These are phyloP conservation scores for Scomber scombrus DNA, from an alignment of 2,113 vertebrate species.

Conservation along the genomic window DNA sequence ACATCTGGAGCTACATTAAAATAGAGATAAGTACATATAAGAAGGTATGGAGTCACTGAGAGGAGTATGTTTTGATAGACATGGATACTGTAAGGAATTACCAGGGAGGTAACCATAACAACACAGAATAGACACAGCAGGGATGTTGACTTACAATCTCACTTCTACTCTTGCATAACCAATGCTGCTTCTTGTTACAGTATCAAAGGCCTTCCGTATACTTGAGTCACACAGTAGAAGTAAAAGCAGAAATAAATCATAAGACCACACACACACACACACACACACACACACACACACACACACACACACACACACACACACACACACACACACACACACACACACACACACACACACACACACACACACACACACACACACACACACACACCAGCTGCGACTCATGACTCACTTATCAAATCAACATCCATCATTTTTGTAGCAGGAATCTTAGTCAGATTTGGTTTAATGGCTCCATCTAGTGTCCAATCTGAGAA, in stretches of 20 bases:
- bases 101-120: neutral
- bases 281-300: neutral
- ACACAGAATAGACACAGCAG: neutral
- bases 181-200: conserved; percentile 1
- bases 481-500: conserved; percentile 41
- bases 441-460: neutral
- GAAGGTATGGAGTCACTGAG: neutral
- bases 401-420: conserved; percentile 22
- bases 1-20: neutral
- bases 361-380: neutral
- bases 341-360: neutral
- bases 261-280: neutral
- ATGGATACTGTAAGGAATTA: neutral
- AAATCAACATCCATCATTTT: neutral
- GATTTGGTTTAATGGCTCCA: conserved; percentile 36
- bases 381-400: neutral
- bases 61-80: neutral
- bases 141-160: neutral
- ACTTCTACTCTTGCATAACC: neutral
- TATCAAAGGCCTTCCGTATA: neutral
- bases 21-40: neutral
- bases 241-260: conserved; percentile 21
- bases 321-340: neutral
- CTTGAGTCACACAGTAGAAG: neutral
- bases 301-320: neutral